Base-by-base conservation (phyloP, 2,888 invertebrate genomes). In the Eucera pruinosa region DNA sequence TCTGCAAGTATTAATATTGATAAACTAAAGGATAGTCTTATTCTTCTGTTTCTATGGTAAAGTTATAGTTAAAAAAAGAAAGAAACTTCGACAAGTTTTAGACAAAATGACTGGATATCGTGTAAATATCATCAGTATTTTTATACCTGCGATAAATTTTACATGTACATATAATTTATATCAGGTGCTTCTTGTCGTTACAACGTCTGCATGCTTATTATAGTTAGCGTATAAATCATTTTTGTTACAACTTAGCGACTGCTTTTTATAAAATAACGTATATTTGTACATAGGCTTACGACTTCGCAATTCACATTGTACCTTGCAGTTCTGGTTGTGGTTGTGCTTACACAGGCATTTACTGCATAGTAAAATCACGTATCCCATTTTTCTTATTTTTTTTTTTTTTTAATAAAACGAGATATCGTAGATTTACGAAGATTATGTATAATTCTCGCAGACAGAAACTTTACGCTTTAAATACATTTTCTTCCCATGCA, bases 311-410 rank as follows among this genome's bases (percentile, higher is more conserved):
- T 81, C 43, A 66, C 62, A 62, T 73, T 70, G 66, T 80, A 73
- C 66, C 43, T 82, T 64, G 73, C 75, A 60, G 50, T 76, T 72
- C 65, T 65, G 82, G 76, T 79, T 79, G 80, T 80, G 82, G 82
- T 76, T 67, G 66, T 50, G 82, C 78, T 82, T 79, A 47, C 57
- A 60, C 50, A 65, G 52, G 48, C 47, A 74, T 54, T 57, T 57
- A 65, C 54, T 68, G 57, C 58, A 68, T 33, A 64, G 62, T 54
- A 60, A 47, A 64, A 39, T 57, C 18, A 61, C 50, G 47, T 52
- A 25, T 54, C 36, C 57, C 20, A 39, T 61, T 36, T 36, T 6
- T 54, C n/a, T n/a, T n/a, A n/a, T n/a, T n/a, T n/a, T n/a, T n/a
- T n/a, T n/a, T n/a, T n/a, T n/a, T n/a, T 18, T 39, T 52, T 39